Base-by-base conservation (phyloP, 2,797 vertebrate species). In the Decapterus maruadsi region DNA sequence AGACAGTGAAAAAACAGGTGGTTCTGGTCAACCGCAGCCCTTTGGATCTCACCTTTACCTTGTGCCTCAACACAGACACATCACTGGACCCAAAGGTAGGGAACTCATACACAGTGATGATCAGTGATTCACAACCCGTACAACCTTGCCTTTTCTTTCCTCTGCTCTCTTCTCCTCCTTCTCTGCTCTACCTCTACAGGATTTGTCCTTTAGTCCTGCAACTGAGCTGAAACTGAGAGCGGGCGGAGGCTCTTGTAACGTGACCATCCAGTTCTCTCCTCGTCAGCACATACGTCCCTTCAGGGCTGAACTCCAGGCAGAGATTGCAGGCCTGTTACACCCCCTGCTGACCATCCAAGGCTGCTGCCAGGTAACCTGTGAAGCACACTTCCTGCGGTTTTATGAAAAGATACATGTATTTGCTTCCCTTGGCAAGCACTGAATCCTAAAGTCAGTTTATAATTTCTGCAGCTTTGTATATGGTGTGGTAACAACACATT, bases 321-420 rank as follows among this genome's bases (percentile, higher is more conserved):
- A 95, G 70, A 94, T 89, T 74, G n/a, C 81, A 1, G 96, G 96
- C 6, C 68, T 94, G 29, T 73, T 95, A 55, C 91, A 69, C 62
- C 94, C 96, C 54, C 94, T 99, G 79, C 94, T 97, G 88, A 92
- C 94, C 19, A 83, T 97, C 40, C 93, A 60, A 0, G 97, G 97
- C 72, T 94, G 94, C 94, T 97, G 97, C 88, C 96, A 95, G 87
- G 92, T 91, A 65, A 6, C 12, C 7, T 62, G 46, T 57, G 5
- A 19, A 38, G 9, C 11, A 4, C 13, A 55, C 38, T 6, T 48
- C 7, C 16, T 19, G 16, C 16, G 6, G 19, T 38, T 66, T 55
- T 38, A 63, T 10, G 31, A 48, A 11, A 57, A 51, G 6, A 29
- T 60, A 14, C 29, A 36, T 61, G 16, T 53, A 12, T 50, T 72